These are phyloP conservation scores for Mormyrus hasselquistii DNA, from an alignment of 2,797 vertebrate species.

Conservation along the genomic window DNA sequence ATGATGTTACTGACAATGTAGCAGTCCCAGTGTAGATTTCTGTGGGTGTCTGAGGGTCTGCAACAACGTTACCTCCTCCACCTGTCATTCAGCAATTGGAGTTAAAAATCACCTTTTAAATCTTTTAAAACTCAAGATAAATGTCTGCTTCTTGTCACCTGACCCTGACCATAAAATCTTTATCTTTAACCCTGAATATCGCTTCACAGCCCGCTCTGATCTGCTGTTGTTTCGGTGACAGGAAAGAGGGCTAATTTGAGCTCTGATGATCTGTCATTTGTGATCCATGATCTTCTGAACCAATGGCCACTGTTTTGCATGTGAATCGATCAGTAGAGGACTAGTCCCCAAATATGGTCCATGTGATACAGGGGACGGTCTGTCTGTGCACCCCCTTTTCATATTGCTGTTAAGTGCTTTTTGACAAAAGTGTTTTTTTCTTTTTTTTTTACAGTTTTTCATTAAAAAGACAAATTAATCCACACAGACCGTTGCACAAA, in stretches of 20 bases:
- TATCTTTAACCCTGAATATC: not conserved
- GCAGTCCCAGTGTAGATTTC: not conserved
- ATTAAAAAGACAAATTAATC: conserved; percentile 2
- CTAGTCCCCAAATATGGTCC: not conserved
- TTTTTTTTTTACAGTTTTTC: not conserved
- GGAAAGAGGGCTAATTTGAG: not conserved
- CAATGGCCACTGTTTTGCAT: not conserved
- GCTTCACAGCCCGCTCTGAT: not conserved
- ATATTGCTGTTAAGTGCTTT: not conserved
- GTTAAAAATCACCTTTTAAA: not conserved
- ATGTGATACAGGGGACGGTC: not conserved
- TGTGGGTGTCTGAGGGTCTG: not conserved
- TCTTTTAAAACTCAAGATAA: not conserved
- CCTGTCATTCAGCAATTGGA: not conserved
- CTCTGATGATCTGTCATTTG: not conserved
- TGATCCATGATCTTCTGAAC: not conserved
- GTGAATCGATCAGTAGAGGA: not conserved
- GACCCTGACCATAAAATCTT: not conserved
- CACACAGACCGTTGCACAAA: not conserved
- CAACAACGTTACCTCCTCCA: not conserved
- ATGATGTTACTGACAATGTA: not conserved
- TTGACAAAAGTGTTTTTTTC: not conserved
- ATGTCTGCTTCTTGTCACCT: not conserved
- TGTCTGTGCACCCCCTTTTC: not conserved
- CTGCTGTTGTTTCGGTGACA: not conserved